Evolutionary conservation across 2,113 vertebrate species (phyloP).

Genomic region (Ailurus styani): DNA sequence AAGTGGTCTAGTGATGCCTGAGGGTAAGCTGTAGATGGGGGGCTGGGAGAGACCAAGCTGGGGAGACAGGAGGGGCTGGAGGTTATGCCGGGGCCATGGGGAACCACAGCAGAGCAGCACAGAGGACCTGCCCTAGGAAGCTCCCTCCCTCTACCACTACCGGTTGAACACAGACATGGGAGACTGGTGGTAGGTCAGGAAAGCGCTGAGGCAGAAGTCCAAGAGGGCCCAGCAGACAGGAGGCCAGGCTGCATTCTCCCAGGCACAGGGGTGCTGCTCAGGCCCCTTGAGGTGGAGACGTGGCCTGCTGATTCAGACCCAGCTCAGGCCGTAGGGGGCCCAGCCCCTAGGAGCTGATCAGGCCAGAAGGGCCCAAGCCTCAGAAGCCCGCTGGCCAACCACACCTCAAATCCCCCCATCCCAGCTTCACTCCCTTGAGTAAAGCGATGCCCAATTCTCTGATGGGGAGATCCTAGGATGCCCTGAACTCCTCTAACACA

Average conservation of each 20-base stretch:
- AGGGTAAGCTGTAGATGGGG: neutral
- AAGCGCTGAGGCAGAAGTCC: neutral
- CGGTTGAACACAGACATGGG: neutral
- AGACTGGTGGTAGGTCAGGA: neutral
- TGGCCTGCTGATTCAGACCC: neutral
- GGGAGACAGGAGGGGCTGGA: neutral
- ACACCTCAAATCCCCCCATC: neutral
- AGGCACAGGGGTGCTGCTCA: neutral
- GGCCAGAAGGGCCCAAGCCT: neutral
- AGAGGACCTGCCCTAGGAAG: neutral
- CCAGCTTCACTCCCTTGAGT: neutral
- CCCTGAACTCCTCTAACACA: neutral
- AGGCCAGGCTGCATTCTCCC: neutral
- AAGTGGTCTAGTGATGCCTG: neutral
- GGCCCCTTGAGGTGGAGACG: neutral
- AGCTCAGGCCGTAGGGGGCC: neutral
- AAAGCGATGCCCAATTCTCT: neutral
- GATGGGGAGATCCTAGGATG: neutral
- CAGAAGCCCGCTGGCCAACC: neutral
- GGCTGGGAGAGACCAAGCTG: rapidly evolving
- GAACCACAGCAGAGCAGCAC: neutral
- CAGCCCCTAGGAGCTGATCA: neutral
- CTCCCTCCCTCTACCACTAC: neutral
- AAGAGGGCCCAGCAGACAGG: neutral
- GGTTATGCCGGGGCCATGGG: rapidly evolving